Evolutionary conservation across 2,797 vertebrate genomes (phyloP), one percentile per base, ranked within the genome.

Genomic region (Enteromius mattozi): DNA sequence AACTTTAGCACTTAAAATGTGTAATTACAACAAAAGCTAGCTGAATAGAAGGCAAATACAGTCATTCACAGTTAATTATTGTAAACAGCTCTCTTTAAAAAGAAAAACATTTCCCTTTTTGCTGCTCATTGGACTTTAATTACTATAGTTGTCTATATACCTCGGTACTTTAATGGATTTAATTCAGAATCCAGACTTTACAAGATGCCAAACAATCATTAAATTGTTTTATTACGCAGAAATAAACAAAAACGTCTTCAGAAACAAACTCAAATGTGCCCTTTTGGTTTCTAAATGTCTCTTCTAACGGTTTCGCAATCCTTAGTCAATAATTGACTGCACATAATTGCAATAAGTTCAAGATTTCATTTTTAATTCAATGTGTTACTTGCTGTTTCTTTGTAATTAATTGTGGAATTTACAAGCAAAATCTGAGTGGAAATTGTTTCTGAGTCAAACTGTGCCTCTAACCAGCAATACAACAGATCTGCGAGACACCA

Each of bases 1-100:
- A 86, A 56, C 72, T 87, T 80, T 79, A 83, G 70, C 9, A 61
- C 71, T 82, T 77, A 37, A 85, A 82, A 87, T 85, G 47, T 82
- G 63, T 81, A 85, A 84, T 27, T 82, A 80, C 84, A 88, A 70
- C 49, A 12, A 78, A 89, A 78, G 81, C 65, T 45, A 70, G 65
- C 74, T 72, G 51, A 85, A 77, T 61, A 82, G 40, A 79, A 69
- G 61, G 80, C 76, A 72, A 85, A 78, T 56, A 70, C 83, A 51
- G 47, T 72, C 30, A 85, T 75, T 85, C 47, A 54, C 63, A 14
- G 72, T 78, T 78, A 82, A 80, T 37, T 74, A 71, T 85, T 85
- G 61, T 78, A 88, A 80, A 86, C 51, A 84, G 68, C 30, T 69
- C 74, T 63, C 49, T 81, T 78, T 78, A 71, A 72, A 33, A 81